These are phyloP conservation scores for Novumbra hubbsi DNA, from an alignment of 2,797 vertebrate species.

Conservation along the genomic window DNA sequence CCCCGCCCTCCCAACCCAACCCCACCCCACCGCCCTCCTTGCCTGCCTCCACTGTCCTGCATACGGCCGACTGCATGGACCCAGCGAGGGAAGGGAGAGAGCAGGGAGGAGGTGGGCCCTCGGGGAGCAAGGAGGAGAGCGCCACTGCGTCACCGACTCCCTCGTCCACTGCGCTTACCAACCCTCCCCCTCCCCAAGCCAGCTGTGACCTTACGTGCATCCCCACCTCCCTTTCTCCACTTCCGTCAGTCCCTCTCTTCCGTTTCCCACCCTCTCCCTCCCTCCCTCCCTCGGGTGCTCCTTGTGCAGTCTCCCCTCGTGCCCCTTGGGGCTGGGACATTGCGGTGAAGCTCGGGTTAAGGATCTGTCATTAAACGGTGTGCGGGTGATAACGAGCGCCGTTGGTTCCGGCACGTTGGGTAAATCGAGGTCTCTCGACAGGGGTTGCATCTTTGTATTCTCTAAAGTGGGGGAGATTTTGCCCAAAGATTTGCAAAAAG, in stretches of 20 bases:
- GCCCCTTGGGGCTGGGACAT: background rate
- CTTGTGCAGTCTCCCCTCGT: background rate
- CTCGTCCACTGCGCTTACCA: constrained; percentile 7
- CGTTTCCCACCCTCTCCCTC: constrained; percentile 1
- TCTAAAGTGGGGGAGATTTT: too few species aligned
- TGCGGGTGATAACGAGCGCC: too few species aligned
- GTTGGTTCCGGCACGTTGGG: too few species aligned
- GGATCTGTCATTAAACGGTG: too few species aligned
- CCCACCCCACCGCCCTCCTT: background rate
- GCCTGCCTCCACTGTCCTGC: background rate
- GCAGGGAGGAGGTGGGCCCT: background rate
- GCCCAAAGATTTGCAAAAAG: too few species aligned
- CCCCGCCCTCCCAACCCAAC: too few species aligned
- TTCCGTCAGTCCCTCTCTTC: background rate
- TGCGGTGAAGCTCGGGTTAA: background rate
- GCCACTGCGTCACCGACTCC: constrained; percentile 19
- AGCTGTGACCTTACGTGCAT: constrained; percentile 30
- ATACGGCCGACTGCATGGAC: constrained; percentile 31
- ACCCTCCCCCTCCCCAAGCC: constrained; percentile 12
- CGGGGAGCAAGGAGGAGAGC: background rate
- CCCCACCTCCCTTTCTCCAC: constrained; percentile 5
- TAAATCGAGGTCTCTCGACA: too few species aligned
- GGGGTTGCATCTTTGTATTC: too few species aligned
- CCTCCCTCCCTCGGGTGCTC: constrained; percentile 5
- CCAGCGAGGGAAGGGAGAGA: constrained; percentile 17